Evolutionary conservation across 2,113 vertebrate genomes (phyloP).

Genomic region (Cavia aperea): DNA sequence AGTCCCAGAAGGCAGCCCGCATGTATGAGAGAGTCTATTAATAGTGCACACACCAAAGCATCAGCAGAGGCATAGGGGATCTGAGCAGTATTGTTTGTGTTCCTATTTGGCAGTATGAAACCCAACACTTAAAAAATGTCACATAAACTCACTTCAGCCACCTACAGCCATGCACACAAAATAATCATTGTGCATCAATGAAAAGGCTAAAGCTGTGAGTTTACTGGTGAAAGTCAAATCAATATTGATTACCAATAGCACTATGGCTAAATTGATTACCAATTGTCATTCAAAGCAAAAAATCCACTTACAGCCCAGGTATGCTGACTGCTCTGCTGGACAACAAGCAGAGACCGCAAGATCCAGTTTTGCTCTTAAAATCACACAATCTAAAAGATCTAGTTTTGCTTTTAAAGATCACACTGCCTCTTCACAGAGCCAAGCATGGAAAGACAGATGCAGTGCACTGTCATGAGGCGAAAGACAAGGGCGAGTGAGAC

Average conservation of each 20-base stretch:
- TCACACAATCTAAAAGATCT: background rate
- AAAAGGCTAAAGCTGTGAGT: background rate
- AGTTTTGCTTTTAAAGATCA: background rate
- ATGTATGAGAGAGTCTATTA: background rate
- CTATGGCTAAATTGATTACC: background rate
- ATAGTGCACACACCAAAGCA: too few relatives aligned
- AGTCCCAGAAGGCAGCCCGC: background rate
- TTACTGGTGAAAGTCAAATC: background rate
- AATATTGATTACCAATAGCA: background rate
- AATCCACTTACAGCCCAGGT: background rate
- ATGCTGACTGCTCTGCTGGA: background rate
- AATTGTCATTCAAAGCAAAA: background rate
- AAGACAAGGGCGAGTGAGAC: fast-evolving
- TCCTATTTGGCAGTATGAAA: background rate
- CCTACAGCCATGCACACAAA: background rate
- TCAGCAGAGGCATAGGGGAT: background rate
- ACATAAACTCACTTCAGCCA: background rate
- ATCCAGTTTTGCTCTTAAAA: background rate
- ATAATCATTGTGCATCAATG: background rate
- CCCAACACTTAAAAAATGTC: background rate
- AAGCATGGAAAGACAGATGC: background rate
- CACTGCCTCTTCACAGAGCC: background rate
- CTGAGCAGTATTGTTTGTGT: too few relatives aligned
- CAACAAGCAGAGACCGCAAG: background rate
- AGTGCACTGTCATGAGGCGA: background rate